Percentiles rank a stretch among this genome's conserved stretches.
Evolutionary conservation across 2,113 vertebrate species (phyloP).

Genomic region (Brachypodius melanocephalos): DNA sequence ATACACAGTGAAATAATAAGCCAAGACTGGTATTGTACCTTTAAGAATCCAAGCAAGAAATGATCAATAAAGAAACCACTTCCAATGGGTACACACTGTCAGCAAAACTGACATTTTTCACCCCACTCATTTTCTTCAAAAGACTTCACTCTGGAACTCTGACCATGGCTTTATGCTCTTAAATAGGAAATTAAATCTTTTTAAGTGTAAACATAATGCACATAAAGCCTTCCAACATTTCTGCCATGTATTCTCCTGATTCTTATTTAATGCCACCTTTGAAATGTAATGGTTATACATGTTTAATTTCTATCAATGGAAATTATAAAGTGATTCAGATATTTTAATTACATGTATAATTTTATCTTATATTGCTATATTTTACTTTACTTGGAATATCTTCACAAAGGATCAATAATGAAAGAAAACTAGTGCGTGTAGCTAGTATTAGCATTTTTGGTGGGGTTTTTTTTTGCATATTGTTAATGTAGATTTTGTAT

Average conservation of each 20-base stretch:
- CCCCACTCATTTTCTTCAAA: background rate
- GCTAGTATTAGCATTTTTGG: background rate
- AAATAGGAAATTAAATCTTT: background rate
- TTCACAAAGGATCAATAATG: background rate
- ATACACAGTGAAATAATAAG: background rate
- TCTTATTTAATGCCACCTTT: background rate
- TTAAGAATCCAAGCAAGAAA: background rate
- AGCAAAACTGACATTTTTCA: constrained; percentile 9
- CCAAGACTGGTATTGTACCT: background rate
- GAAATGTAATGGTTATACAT: constrained; percentile 4
- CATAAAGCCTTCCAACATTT: constrained; percentile 1
- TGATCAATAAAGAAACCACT: background rate
- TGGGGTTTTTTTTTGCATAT: background rate
- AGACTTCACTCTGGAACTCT: background rate
- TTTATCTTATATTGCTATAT: background rate
- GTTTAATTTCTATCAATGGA: background rate
- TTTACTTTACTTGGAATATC: background rate
- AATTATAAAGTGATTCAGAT: background rate
- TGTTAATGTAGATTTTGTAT: background rate
- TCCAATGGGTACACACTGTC: background rate
- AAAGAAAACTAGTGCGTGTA: background rate
- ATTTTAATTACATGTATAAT: constrained; percentile 2
- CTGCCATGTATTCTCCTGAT: background rate
- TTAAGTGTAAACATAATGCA: background rate
- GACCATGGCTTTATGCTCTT: background rate